Evolutionary conservation across 2,888 invertebrate species (phyloP), one percentile per base, ranked within the genome.

Genomic region (Tetanocera ferruginea): DNA sequence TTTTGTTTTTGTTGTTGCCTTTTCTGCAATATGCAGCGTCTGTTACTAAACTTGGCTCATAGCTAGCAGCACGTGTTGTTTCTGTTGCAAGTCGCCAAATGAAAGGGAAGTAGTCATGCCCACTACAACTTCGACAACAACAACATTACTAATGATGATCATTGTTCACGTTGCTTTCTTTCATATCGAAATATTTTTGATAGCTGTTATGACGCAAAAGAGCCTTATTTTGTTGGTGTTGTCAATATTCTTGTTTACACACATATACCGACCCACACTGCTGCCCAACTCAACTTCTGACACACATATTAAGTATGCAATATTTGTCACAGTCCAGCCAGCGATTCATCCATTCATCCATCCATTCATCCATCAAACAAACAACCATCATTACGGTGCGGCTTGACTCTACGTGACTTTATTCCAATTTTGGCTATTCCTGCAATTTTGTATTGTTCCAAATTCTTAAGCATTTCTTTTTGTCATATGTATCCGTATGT

Each of bases 351-450:
- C 52, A 70, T 23, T 11, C 60, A 52, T 62, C 51, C 55, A 43
- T n/a, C n/a, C n/a, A 51, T n/a, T 31, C 31, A 11, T 14, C 70
- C 37, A 37, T 62, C 69, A 62, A 55, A 25, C 57, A 49, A 43
- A n/a, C 28, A 60, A 52, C 64, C 64, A 49, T 8, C 11, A 19
- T 37, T 37, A 34, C 37, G 19, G 34, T 37, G 67, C 28, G 51
- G 19, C 51, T 43, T 51, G 49, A 23, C 78, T 60, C 75, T 51
- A 84, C 84, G 84, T 84, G 84, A 84, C 84, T 85, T 78, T 79
- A 80, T 80, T 81, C 77, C 71, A 80, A 25, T 8, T 74, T 43
- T 81, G 80, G 73, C 64, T 75, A 78, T 67, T 67, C 67, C 75
- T 55, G 25, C 17, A 8, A 49, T 14, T 52, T 75, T 43, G 55